phyloP scores from a whole-genome alignment of 2,888 invertebrate genomes.

The Zaprionus bogoriensis region DNA sequence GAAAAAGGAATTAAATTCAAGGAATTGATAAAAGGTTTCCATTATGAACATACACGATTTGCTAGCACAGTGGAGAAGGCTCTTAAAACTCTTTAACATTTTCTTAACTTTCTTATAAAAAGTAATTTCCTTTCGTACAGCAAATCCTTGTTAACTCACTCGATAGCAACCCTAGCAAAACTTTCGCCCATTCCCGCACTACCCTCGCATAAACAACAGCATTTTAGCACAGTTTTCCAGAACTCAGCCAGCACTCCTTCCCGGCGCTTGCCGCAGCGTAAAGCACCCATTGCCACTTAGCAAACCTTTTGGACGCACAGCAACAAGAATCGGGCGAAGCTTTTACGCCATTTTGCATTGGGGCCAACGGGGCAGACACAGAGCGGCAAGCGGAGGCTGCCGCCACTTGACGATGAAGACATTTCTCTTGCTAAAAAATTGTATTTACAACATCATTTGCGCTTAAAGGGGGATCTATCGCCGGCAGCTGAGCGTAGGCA shows the following conservation, averaged over 20 bases:
- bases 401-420: constrained; percentile 71
- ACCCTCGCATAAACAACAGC: constrained; percentile 30
- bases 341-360: constrained; percentile 47
- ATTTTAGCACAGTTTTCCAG: constrained; percentile 20
- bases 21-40: too few species aligned
- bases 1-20: too few species aligned
- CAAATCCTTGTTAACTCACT: constrained; percentile 7
- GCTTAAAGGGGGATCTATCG: constrained; percentile 36
- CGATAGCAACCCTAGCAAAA: constrained; percentile 8
- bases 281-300: constrained; percentile 70
- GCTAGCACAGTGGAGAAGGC: background rate
- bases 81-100: background rate
- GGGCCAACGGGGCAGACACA: background rate
- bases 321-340: constrained; percentile 19
- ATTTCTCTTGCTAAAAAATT: constrained; percentile 69
- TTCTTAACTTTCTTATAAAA: background rate
- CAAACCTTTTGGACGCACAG: constrained; percentile 57
- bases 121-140: background rate
- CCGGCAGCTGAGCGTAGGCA: constrained; percentile 27
- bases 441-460: constrained; percentile 76
- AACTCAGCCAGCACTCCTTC: background rate
- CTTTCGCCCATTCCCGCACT: constrained; percentile 1
- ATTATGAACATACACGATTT: background rate
- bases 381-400: background rate
- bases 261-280: constrained; percentile 5